A percentile compares a stretch with the other conserved stretches of the same genome.
Evolutionary conservation across 1,140 invertebrate genomes (phyloP).

Genomic region (Eriocheir sinensis): DNA sequence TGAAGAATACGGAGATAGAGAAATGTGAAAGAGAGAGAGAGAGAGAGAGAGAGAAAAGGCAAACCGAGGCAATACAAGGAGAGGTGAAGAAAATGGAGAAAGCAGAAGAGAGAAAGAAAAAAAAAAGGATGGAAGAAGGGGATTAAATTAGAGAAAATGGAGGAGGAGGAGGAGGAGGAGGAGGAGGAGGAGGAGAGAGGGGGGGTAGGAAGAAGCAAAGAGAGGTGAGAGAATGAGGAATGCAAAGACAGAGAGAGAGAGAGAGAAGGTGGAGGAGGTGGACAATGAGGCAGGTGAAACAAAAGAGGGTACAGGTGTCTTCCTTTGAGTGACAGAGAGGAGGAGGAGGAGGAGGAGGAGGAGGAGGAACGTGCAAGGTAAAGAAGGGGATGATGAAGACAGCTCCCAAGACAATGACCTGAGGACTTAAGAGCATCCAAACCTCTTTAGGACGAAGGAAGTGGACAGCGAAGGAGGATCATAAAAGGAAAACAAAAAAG

Average conservation of each 20-base stretch:
- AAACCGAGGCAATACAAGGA: no score
- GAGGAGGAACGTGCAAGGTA: neutral
- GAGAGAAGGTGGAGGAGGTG: neutral
- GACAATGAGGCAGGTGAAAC: slow-evolving; percentile 18
- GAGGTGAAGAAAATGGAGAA: neutral
- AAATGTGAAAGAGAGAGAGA: no score
- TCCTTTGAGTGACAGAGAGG: neutral
- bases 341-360: neutral
- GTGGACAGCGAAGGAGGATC: neutral
- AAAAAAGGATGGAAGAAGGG: slow-evolving; percentile 8
- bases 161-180: neutral
- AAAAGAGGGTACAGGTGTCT: neutral
- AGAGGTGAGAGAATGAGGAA: neutral
- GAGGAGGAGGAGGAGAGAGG: neutral
- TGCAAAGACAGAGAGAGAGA: neutral
- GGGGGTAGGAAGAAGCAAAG: neutral
- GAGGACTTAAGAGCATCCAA: neutral
- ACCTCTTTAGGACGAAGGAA: neutral
- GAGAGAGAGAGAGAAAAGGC: no score
- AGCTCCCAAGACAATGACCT: neutral
- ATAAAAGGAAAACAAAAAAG: neutral
- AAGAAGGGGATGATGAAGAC: slow-evolving; percentile 34
- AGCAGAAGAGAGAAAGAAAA: neutral
- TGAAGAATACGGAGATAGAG: neutral
- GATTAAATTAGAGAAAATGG: neutral